Percentiles rank a stretch among this genome's conserved stretches.
phyloP scores from a whole-genome alignment of 2,113 vertebrate species.

The Chitala chitala region DNA sequence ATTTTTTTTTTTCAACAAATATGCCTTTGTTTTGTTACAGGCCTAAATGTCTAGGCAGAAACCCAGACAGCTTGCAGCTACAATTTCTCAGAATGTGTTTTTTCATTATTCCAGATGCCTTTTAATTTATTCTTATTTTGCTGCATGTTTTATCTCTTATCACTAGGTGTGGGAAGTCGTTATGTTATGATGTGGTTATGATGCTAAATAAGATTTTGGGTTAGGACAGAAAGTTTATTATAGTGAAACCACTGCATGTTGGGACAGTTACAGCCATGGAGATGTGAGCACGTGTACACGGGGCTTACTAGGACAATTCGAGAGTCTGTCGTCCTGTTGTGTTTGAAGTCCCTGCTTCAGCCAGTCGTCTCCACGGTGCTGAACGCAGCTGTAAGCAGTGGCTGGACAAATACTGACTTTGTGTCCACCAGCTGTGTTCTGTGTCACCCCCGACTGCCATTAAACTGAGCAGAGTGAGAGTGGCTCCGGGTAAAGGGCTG shows the following conservation, averaged over 20 bases:
- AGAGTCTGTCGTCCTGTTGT: background rate
- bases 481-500: background rate
- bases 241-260: background rate
- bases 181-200: background rate
- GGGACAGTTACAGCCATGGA: background rate
- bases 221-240: background rate
- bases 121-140: background rate
- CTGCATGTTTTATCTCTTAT: background rate
- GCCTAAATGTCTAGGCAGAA: background rate
- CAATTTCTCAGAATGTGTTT: background rate
- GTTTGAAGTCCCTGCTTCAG: too few species aligned
- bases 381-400: background rate
- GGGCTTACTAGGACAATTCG: too few species aligned
- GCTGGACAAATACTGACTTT: conserved; percentile 7
- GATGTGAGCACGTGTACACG: too few species aligned
- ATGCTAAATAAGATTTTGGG: background rate
- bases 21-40: too few species aligned
- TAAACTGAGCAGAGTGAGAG: background rate
- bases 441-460: background rate
- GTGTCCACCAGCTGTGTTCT: background rate
- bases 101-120: background rate
- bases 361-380: background rate
- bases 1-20: too few species aligned
- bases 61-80: background rate
- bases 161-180: too few species aligned